Base-by-base conservation (phyloP, 2,888 invertebrate species). In the Lymantria dispar region DNA sequence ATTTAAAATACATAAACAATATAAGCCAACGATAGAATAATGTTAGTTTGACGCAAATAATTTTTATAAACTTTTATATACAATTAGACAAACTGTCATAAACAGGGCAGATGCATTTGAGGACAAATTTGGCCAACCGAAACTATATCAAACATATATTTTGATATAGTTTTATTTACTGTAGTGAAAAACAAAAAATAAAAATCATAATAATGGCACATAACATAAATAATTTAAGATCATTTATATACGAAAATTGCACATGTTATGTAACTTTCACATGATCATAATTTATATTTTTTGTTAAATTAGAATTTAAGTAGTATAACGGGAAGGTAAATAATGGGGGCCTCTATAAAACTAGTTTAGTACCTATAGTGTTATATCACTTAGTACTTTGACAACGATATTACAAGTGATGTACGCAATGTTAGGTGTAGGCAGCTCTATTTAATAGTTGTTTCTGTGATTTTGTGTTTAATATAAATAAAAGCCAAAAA, bases 201-300 rank as follows among this genome's bases (percentile, higher is more conserved):
- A 79, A 73, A 74, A 75, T 66, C 52, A 54, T 75, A 78, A 68
- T 75, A 70, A 73, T 68, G 78, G 81, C 87, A 87, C 87, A 66
- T 75, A 59, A 63, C 59, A 73, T 68, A 65, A n/a, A 66, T 71
- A 68, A 69, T 60, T 58, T 79, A 80, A 79, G 75, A 79, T 76
- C 74, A 78, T 82, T 80, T 76, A 78, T 76, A 39, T 33, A 40
- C 11, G 72, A 76, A 83, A 73, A 82, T 79, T 79, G 90, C 90
- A 90, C 90, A 81, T 90, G 90, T 90, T 90, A 90, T 77, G 80
- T 86, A 87, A 80, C 76, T 74, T 78, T 83, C 90, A 90, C 90
- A 79, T 77, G 60, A 66, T 78, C 74, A 87, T 85, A 80, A 86
- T 85, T 87, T 90, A 87, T 89, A 84, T 86, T 83, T 88, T 90